Base-by-base conservation (phyloP, 2,888 invertebrate species). In the Phymatocera aterrima region DNA sequence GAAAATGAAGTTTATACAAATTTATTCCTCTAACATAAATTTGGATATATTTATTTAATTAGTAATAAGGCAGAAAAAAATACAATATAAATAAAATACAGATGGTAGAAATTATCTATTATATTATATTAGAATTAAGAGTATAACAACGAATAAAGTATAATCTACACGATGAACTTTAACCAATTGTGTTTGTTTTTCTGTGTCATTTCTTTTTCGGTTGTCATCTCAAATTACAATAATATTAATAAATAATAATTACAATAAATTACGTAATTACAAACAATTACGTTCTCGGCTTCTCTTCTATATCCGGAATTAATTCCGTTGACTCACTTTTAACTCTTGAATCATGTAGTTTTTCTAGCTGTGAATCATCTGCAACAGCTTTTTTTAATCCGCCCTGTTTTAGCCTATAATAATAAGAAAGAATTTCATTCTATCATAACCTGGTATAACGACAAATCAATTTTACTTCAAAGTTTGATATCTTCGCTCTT, bases 401-500 rank as follows among this genome's bases (percentile, higher is more conserved):
- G 6, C 28, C 2, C 28, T 21, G 34, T 57, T 46, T 34, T 24
- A 2, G 48, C 24, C 65, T 77, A 54, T 18, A 54, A 77, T 31
- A 68, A n/a, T 31, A 68, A 31, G 5, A 64, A 10, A 34, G 8
- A 28, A 64, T 18, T 15, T 15, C 3, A 10, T 3, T 37, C 15
- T 3, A 21, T 12, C 15, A 15, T 28, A 21, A 28, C 10, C 10
- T 10, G 28, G 31, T n/a, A n/a, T n/a, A n/a, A n/a, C n/a, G n/a
- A n/a, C n/a, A n/a, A n/a, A n/a, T n/a, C n/a, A n/a, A n/a, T n/a
- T n/a, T n/a, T n/a, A n/a, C n/a, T n/a, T n/a, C n/a, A n/a, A n/a
- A n/a, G n/a, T n/a, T n/a, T n/a, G n/a, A n/a, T n/a, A n/a, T 83
- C 85, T 91, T 91, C 91, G 84, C 83, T 6, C 88, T 78, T 83